These are phyloP conservation scores for Oryzias celebensis DNA, from an alignment of 2,113 vertebrate species.

Conservation along the genomic window DNA sequence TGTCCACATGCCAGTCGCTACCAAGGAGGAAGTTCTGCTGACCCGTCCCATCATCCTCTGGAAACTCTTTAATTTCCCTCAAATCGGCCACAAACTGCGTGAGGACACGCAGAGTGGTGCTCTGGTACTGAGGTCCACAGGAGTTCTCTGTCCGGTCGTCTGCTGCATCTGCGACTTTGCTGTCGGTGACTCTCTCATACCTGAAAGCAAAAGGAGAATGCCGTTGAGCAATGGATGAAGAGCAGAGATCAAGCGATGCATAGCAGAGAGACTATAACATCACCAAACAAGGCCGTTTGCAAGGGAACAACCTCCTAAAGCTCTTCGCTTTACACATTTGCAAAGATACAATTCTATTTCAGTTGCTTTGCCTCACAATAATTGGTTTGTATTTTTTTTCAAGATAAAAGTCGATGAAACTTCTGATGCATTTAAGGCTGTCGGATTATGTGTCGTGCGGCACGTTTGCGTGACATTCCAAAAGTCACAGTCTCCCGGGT, in stretches of 20 bases:
- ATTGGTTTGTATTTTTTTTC: slow-evolving; percentile 14
- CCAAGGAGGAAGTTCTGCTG: slow-evolving; percentile 84
- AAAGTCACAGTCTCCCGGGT: slow-evolving; percentile 44
- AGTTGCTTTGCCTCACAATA: slow-evolving; percentile 5
- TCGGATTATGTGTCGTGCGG: slow-evolving; percentile 20
- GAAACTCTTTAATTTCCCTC: slow-evolving; percentile 23
- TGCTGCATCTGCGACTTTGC: slow-evolving; percentile 80
- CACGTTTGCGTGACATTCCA: slow-evolving; percentile 31
- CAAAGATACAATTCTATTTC: slow-evolving; percentile 1
- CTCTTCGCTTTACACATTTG: background rate
- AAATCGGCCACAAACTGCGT: slow-evolving; percentile 87
- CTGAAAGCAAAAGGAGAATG: slow-evolving; percentile 24
- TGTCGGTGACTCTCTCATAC: slow-evolving; percentile 74
- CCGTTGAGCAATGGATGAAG: background rate
- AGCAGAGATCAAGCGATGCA: background rate
- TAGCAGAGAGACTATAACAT: background rate
- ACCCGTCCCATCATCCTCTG: slow-evolving; percentile 68
- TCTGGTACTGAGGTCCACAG: slow-evolving; percentile 91
- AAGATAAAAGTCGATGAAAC: slow-evolving; percentile 1
- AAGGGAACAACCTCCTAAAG: background rate
- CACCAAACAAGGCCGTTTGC: background rate
- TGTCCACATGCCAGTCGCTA: slow-evolving; percentile 90
- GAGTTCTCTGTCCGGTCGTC: slow-evolving; percentile 75
- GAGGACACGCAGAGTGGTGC: slow-evolving; percentile 86
- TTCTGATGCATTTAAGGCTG: slow-evolving; percentile 35